phyloP scores from a whole-genome alignment of 64 coral and sea anemone species.

The Actinia equina region DNA sequence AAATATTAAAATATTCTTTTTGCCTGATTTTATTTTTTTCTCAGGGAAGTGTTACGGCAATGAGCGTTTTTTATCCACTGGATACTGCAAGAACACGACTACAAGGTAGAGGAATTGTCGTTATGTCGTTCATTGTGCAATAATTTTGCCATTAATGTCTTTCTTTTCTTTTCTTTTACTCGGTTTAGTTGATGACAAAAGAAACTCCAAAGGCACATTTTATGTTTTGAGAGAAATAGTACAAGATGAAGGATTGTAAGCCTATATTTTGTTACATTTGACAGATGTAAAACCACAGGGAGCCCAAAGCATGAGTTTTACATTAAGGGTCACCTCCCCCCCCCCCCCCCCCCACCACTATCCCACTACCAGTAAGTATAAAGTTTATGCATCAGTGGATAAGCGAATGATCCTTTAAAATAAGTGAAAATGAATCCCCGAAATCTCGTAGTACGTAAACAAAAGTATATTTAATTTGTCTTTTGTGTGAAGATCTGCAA shows the following conservation, averaged over 20 bases:
- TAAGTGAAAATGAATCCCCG: no score
- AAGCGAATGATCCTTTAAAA: no score
- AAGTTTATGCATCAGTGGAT: no score
- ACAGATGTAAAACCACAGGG: neutral
- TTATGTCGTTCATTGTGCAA: neutral
- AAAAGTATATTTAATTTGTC: no score
- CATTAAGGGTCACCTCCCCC: no score
- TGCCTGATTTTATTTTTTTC: neutral
- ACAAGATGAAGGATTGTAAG: constrained; percentile 88
- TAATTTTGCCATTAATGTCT: neutral
- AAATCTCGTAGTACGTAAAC: no score
- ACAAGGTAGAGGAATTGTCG: constrained; percentile 44
- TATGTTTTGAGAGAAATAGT: constrained; percentile 74
- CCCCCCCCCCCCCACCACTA: no score
- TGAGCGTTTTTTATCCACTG: constrained; percentile 86
- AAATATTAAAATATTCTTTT: neutral
- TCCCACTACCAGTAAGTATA: no score
- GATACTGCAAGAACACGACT: constrained; percentile 89
- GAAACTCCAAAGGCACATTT: constrained; percentile 80
- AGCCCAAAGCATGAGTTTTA: neutral
- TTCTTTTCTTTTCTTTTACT: neutral
- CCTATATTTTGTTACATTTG: neutral
- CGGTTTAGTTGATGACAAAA: constrained; percentile 75
- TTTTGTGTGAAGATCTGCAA: no score
- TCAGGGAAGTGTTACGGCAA: constrained; percentile 90